Percentiles rank a stretch among this genome's conserved stretches.
These are phyloP conservation scores for Lepilemur ruficaudatus DNA, from an alignment of 2,797 vertebrate species.

Conservation along the genomic window DNA sequence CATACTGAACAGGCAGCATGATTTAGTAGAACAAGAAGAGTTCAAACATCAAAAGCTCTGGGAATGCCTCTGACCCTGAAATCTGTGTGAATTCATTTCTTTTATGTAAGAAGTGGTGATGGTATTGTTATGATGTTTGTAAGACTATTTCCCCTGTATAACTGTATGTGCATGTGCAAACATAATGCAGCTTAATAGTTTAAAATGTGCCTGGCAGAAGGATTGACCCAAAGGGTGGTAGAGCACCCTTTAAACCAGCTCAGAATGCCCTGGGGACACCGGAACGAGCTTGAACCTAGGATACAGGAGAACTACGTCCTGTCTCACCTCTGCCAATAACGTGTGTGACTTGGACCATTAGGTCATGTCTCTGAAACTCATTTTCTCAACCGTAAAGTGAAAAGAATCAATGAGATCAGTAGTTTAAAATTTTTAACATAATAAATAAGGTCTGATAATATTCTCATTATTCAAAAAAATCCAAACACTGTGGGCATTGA, in stretches of 20 bases:
- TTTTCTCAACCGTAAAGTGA: not conserved
- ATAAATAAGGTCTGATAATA: not conserved
- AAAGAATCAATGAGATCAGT: not conserved
- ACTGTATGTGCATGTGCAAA: not conserved
- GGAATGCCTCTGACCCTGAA: not conserved
- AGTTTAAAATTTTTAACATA: not conserved
- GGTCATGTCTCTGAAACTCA: not conserved
- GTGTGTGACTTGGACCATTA: not conserved
- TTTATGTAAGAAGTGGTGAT: not conserved
- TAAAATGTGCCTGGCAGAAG: not conserved
- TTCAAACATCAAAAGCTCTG: not conserved
- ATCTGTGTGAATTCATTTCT: not conserved
- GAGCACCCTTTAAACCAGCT: not conserved
- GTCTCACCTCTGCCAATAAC: not conserved
- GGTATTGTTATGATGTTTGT: not conserved
- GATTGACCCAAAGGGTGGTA: not conserved
- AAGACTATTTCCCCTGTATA: not conserved
- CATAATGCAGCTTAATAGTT: not conserved
- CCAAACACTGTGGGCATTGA: not conserved
- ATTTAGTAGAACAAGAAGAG: not conserved
- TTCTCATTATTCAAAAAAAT: not conserved
- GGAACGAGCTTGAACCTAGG: rapidly evolving
- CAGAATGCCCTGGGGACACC: not conserved
- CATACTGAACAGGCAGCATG: not conserved
- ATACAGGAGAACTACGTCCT: not conserved